phyloP scores from a whole-genome alignment of 2,888 invertebrate genomes.

The Meloe dianella region DNA sequence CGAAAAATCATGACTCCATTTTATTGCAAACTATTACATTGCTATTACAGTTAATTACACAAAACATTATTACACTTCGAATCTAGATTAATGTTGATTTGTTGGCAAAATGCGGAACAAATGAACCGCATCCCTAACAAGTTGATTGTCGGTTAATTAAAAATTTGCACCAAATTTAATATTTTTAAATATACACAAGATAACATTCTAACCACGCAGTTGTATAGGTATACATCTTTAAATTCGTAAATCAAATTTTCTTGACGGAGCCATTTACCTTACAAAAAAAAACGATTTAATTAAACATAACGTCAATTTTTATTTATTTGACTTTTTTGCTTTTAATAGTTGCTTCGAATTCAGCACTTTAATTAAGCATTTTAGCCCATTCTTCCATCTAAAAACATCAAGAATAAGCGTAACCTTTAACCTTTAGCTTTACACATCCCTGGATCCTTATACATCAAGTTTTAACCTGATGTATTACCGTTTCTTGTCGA shows the following conservation, averaged over 20 bases:
- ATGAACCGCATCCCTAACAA: neutral
- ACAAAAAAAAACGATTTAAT: no score
- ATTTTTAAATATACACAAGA: neutral
- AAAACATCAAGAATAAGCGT: neutral
- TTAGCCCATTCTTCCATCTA: neutral
- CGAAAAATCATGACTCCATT: slow-evolving; percentile 5
- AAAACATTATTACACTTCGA: neutral
- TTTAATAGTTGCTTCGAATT: neutral
- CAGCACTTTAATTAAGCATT: neutral
- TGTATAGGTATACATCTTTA: no score
- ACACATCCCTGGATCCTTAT: neutral
- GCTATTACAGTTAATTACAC: neutral
- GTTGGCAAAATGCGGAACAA: neutral
- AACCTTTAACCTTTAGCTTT: neutral
- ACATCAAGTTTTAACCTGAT: neutral
- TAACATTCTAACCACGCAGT: neutral
- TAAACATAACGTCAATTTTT: neutral
- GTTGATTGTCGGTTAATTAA: neutral
- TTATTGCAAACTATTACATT: slow-evolving; percentile 4
- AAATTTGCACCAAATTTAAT: neutral
- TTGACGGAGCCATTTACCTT: no score
- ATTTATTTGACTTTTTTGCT: neutral
- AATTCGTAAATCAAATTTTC: neutral
- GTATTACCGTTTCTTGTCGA: neutral
- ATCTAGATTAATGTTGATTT: neutral